Percentiles rank a stretch among this genome's conserved stretches.
Conservation (phyloP, 1,140 invertebrate genomes). For the Rhagoletis pomonella region DNA sequence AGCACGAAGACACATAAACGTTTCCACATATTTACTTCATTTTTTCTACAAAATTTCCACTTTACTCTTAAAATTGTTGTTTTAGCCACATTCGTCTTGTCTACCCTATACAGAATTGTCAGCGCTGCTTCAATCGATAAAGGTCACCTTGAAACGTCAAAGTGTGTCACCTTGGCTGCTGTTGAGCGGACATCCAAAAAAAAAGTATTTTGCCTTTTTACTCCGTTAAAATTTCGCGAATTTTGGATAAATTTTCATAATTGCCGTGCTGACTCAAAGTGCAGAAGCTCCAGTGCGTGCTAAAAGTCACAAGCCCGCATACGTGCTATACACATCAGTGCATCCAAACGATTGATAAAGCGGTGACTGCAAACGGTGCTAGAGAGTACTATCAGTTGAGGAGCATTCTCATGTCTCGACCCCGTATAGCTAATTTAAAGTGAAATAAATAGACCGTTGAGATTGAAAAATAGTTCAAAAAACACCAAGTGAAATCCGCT, state of each 20-base stretch:
- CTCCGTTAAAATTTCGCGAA: slow-evolving; percentile 55
- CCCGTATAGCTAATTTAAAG: neutral
- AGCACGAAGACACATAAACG: too few species aligned
- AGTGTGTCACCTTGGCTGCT: slow-evolving; percentile 57
- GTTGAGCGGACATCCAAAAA: slow-evolving; percentile 50
- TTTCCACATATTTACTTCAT: too few species aligned
- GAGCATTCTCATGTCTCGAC: neutral
- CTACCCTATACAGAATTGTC: neutral
- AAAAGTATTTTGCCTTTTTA: slow-evolving; percentile 26
- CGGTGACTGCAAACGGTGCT: slow-evolving; percentile 10
- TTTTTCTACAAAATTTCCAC: neutral
- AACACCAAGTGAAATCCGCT: neutral
- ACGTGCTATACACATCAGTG: neutral
- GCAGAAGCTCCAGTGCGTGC: slow-evolving; percentile 2
- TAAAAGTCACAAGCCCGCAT: slow-evolving; percentile 15
- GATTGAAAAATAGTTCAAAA: slow-evolving; percentile 45
- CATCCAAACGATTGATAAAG: neutral
- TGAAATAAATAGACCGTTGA: slow-evolving; percentile 33
- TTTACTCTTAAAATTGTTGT: neutral
- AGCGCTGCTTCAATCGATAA: slow-evolving; percentile 54
- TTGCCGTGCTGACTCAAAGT: slow-evolving; percentile 23
- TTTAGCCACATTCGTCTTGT: neutral
- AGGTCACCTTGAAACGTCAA: slow-evolving; percentile 60
- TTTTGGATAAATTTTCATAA: slow-evolving; percentile 52
- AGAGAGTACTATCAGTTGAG: neutral